Base-by-base conservation (phyloP, 2,113 vertebrate genomes). In the Chionis minor region DNA sequence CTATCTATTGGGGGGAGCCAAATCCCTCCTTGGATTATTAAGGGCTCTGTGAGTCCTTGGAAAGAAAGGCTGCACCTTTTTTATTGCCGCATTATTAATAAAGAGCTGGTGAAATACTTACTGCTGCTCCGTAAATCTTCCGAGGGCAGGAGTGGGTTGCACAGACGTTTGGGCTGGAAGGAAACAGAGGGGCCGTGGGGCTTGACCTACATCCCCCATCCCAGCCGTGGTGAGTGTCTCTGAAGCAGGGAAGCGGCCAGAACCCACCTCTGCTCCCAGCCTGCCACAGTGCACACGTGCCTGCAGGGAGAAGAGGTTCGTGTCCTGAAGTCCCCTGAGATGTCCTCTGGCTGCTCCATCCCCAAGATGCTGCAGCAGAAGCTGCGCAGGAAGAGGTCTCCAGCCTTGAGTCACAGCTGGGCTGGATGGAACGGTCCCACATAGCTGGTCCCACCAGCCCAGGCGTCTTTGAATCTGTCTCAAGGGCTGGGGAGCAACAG, bases 41-140 rank as follows among this genome's bases (percentile, higher is more conserved):
- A 10, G 8, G 86, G 54, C 87, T 95, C 22, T 61, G 44, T 3
- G 21, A 88, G 80, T 77, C 87, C 90, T 90, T 56, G 70, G 79
- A 21, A 91, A 23, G 81, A 62, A 71, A 81, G 65, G 63, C 91
- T 92, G 88, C 44, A 58, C 97, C 90, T 73, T 75, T 92, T 96
- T 97, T 86, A 67, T 91, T 71, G 90, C 95, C 3, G 55, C 51
- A 1, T 95, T 97, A 89, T 92, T 96, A 94, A 97, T 88, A 95
- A 95, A 96, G 95, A 88, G 86, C 90, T 92, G 89, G 92, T 71
- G 88, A 95, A 97, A 92, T 51, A 51, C 92, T 97, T 88, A 73
- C 1, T 45, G 93, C 74, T 62, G 85, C 87, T 92, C 85, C 2
- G 35, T 92, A 96, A 97, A 97, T 97, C 97, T 92, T 78, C 95